phyloP scores from a whole-genome alignment of 1,140 invertebrate genomes.

The Acromyrmex charruanus region DNA sequence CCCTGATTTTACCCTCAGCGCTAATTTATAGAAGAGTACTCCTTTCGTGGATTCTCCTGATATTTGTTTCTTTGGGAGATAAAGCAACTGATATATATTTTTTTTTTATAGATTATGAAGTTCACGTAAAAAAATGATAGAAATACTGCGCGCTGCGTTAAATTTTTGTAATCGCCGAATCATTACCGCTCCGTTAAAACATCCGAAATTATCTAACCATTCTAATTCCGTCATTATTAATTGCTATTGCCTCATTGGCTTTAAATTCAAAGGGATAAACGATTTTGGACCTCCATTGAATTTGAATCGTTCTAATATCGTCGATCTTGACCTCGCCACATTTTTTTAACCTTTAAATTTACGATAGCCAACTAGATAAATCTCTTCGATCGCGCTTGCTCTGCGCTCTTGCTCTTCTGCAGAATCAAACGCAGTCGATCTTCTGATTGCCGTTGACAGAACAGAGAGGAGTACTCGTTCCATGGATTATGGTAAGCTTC shows the following conservation, averaged over 20 bases:
- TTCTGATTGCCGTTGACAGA: neutral
- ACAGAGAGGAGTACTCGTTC: constrained; percentile 58
- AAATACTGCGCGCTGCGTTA: neutral
- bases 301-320: constrained; percentile 12
- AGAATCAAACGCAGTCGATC: constrained; percentile 1
- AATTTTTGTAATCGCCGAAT: neutral
- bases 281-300: constrained; percentile 17
- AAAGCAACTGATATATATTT: no score
- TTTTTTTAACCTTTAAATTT: constrained; percentile 13
- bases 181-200: neutral
- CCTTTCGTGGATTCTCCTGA: constrained; percentile 11
- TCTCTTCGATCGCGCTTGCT: neutral
- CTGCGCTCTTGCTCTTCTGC: neutral
- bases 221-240: constrained; percentile 22
- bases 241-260: no score
- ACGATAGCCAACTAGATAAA: neutral
- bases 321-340: constrained; percentile 29
- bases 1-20: constrained; percentile 47
- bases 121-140: neutral
- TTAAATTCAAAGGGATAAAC: constrained; percentile 10
- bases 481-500: constrained; percentile 47
- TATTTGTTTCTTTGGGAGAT: neutral
- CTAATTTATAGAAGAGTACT: constrained; percentile 59
- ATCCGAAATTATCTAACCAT: constrained; percentile 3
- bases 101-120: no score